Percentiles rank a stretch among this genome's conserved stretches.
Conservation (phyloP, 2,797 vertebrate genomes). For the Heteromormyrus szaboi region DNA sequence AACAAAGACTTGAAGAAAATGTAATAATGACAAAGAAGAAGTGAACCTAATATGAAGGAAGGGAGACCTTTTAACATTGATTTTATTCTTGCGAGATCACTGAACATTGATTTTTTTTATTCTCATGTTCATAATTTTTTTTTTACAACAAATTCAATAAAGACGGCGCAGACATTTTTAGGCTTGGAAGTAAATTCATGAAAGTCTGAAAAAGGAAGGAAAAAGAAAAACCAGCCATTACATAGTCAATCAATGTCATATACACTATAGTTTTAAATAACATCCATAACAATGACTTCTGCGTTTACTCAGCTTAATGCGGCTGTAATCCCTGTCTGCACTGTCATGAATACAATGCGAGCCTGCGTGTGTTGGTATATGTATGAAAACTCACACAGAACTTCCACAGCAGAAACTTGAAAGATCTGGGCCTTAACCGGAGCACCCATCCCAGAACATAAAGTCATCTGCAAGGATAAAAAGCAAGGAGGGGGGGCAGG, state of each 20-base stretch:
- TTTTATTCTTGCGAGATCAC: constrained; percentile 11
- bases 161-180: constrained; percentile 28
- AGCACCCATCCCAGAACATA: not conserved
- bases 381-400: not conserved
- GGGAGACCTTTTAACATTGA: constrained; percentile 25
- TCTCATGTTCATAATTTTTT: constrained; percentile 35
- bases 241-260: constrained; percentile 30
- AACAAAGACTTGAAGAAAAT: constrained; percentile 23
- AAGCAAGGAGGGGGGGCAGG: not conserved
- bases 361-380: not conserved
- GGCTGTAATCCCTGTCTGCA: not conserved
- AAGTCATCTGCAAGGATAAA: not conserved
- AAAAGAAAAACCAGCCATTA: constrained; percentile 38
- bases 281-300: constrained; percentile 15
- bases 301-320: constrained; percentile 6
- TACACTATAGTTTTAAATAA: constrained; percentile 24
- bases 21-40: constrained; percentile 29
- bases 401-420: not conserved
- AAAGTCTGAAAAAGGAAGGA: not conserved
- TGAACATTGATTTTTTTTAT: constrained; percentile 23
- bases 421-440: not conserved
- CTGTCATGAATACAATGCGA: constrained; percentile 7
- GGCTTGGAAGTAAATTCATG: constrained; percentile 30
- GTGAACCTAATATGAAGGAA: constrained; percentile 35
- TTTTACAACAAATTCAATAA: constrained; percentile 38